These are phyloP conservation scores for Damaliscus lunatus DNA, from an alignment of 2,113 vertebrate genomes.

Conservation along the genomic window DNA sequence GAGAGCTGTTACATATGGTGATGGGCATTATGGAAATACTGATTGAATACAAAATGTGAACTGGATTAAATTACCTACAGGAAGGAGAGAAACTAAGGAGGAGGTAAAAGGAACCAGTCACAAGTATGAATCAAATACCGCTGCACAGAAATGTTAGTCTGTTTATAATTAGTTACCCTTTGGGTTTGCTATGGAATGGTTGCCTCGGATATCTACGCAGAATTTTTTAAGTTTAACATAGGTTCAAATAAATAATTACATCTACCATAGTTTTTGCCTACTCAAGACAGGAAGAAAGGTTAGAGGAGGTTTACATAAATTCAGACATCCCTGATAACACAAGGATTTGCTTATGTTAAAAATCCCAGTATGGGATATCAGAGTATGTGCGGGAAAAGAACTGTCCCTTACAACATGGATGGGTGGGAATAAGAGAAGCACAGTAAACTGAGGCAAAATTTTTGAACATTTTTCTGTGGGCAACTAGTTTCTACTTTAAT, in stretches of 20 bases:
- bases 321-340: neutral
- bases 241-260: neutral
- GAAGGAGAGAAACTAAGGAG: constrained; percentile 10
- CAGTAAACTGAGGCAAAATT: neutral
- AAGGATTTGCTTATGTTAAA: neutral
- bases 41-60: constrained; percentile 28
- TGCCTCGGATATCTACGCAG: neutral
- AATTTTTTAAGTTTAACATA: neutral
- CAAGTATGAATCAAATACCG: constrained; percentile 23
- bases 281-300: neutral
- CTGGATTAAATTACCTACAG: constrained; percentile 42
- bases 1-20: constrained; percentile 28
- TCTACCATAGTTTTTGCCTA: neutral
- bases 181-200: neutral
- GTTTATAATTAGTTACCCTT: neutral
- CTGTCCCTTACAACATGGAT: neutral
- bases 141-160: neutral
- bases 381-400: neutral
- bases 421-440: neutral
- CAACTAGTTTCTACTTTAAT: neutral
- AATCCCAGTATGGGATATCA: neutral
- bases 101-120: constrained; percentile 20
- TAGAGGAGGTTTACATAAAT: neutral
- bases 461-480: neutral
- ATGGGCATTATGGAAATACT: constrained; percentile 28